A percentile compares a stretch with the other conserved stretches of the same genome.
phyloP scores from a whole-genome alignment of 2,113 vertebrate genomes.

The Zapornia atra region DNA sequence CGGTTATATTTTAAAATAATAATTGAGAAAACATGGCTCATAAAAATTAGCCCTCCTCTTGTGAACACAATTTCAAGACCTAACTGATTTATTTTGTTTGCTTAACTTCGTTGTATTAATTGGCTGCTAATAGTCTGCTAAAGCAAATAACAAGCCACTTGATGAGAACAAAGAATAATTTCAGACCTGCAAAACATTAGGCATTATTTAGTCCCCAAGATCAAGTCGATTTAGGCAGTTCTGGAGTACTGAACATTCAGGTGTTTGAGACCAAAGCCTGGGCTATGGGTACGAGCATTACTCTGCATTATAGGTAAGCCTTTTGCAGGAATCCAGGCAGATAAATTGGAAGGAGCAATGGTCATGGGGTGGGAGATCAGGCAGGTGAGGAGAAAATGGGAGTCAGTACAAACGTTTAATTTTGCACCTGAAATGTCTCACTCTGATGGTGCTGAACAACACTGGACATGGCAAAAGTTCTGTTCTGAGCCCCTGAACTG shows the following conservation, averaged over 20 bases:
- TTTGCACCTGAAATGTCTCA: conserved; percentile 63
- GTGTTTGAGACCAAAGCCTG: neutral
- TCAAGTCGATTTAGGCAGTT: neutral
- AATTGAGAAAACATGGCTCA: neutral
- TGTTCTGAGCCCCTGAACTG: conserved; percentile 72
- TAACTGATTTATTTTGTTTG: conserved; percentile 31
- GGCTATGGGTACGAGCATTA: neutral
- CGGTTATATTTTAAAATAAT: neutral
- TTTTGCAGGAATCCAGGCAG: neutral
- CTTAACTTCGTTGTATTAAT: conserved; percentile 27
- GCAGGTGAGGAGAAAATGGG: neutral
- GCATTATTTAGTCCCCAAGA: neutral
- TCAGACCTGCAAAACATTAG: neutral
- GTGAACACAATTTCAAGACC: neutral
- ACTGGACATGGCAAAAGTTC: conserved; percentile 56
- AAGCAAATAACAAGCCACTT: neutral
- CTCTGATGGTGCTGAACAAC: conserved; percentile 51
- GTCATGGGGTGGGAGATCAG: neutral
- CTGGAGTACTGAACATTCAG: neutral
- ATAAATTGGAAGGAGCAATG: neutral
- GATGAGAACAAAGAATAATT: conserved; percentile 23
- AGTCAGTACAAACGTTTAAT: conserved; percentile 8
- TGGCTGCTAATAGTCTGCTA: conserved; percentile 22
- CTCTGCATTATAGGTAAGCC: neutral
- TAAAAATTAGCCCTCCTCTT: neutral